phyloP scores from a whole-genome alignment of 1,140 invertebrate genomes.

The Drosophila bifasciata region DNA sequence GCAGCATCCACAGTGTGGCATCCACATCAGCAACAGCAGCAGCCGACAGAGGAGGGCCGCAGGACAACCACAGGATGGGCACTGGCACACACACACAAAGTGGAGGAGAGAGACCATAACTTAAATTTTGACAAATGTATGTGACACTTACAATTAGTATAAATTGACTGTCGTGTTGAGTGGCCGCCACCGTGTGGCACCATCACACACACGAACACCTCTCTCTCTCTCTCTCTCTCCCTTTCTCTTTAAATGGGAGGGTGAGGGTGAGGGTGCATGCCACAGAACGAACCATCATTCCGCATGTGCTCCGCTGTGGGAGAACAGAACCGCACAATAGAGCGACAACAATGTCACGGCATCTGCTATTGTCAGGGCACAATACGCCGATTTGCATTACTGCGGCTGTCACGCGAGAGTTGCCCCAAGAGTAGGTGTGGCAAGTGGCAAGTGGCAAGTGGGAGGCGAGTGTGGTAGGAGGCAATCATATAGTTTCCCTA shows the following conservation, averaged over 20 bases:
- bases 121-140: constrained; percentile 82
- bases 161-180: constrained; percentile 81
- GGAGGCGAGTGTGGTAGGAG: not conserved
- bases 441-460: no score
- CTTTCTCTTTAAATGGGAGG: no score
- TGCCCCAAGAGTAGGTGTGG: no score
- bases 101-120: constrained; percentile 61
- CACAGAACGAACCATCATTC: constrained; percentile 11
- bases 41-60: constrained; percentile 40
- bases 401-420: not conserved
- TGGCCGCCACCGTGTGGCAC: constrained; percentile 48
- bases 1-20: constrained; percentile 18
- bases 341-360: constrained; percentile 79
- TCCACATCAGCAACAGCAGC: constrained; percentile 25
- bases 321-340: constrained; percentile 65
- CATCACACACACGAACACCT: constrained; percentile 31
- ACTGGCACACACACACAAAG: constrained; percentile 22
- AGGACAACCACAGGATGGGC: constrained; percentile 49
- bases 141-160: constrained; percentile 81
- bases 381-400: constrained; percentile 81
- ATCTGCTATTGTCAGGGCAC: constrained; percentile 79
- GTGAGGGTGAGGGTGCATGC: not conserved
- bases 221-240: not conserved
- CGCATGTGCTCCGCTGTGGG: constrained; percentile 34
- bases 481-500: not conserved